Evolutionary conservation across 2,797 vertebrate genomes (phyloP), one percentile per base, ranked within the genome.

Genomic region (Stomatorhinus walkeri): DNA sequence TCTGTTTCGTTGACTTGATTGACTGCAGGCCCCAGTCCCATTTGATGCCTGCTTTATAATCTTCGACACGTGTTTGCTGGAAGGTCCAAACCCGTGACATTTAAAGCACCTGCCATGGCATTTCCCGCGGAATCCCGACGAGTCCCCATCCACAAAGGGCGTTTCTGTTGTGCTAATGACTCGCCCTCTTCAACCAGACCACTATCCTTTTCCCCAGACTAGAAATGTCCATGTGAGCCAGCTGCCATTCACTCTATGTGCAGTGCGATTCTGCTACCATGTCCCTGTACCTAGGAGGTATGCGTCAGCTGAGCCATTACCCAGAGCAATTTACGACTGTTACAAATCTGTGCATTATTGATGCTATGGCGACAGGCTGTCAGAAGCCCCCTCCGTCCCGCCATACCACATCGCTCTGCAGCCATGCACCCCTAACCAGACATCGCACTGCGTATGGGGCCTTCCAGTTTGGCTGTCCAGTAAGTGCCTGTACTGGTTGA

Each of bases 21-120:
- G 40, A 92, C 91, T 52, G 89, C 89, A 8, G 54, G 54, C 68
- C 88, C 81, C 90, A n/a, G 59, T 85, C 49, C 36, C 49, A 22
- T 61, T 72, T 43, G 68, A 81, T 24, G 36, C 4, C 61, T 4
- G 88, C 24, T 59, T 83, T 19, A 28, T 24, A 54, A 56, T 51
- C 84, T 61, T n/a, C 22, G 2, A 12, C 79, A 72, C 76, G n/a
- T n/a, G 54, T 12, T 46, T n/a, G 88, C 88, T 22, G 7, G 81
- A 76, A 43, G 86, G 86, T 54, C 88, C 49, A 87, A 84, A 12
- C 46, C 56, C 14, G n/a, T 89, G 89, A 83, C 90, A 91, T 91
- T 91, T 90, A 87, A 72, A 90, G 43, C 79, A 87, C 83, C 32
- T 59, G 87, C 90, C 46, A 6, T 89, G 88, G 88, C 89, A 90